phyloP scores from a whole-genome alignment of 2,797 vertebrate genomes.

The Pangasius macronema region DNA sequence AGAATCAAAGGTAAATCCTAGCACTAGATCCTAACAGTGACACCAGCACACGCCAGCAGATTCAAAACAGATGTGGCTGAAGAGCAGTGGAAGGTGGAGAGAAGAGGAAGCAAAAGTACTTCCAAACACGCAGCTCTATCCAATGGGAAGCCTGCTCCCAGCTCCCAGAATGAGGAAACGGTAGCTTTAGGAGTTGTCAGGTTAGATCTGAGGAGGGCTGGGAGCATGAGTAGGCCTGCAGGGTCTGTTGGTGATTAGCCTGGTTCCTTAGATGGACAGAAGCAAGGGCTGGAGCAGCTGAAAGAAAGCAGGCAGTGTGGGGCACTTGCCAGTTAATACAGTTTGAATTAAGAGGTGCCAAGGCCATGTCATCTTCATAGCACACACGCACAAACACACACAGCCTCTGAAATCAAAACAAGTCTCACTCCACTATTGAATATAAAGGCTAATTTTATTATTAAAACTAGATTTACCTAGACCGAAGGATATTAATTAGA shows the following conservation, averaged over 20 bases:
- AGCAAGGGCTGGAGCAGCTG: neutral
- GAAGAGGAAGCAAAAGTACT: constrained; percentile 27
- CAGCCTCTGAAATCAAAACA: neutral
- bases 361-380: constrained; percentile 54
- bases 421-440: neutral
- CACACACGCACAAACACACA: neutral
- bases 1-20: constrained; percentile 74
- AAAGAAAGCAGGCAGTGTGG: constrained; percentile 34
- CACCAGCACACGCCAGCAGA: constrained; percentile 78
- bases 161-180: constrained; percentile 83
- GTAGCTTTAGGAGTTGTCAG: constrained; percentile 88
- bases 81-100: constrained; percentile 16
- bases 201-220: constrained; percentile 77
- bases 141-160: constrained; percentile 81
- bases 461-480: neutral
- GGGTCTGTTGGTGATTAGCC: constrained; percentile 68
- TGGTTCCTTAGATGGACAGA: constrained; percentile 60
- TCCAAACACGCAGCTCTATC: constrained; percentile 62
- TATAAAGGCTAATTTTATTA: neutral
- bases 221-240: constrained; percentile 52
- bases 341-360: constrained; percentile 63
- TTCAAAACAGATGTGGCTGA: constrained; percentile 85
- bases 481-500: neutral
- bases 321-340: constrained; percentile 66
- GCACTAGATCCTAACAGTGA: constrained; percentile 62